Evolutionary conservation across 2,113 vertebrate species (phyloP).

Genomic region (Chrysemys picta): DNA sequence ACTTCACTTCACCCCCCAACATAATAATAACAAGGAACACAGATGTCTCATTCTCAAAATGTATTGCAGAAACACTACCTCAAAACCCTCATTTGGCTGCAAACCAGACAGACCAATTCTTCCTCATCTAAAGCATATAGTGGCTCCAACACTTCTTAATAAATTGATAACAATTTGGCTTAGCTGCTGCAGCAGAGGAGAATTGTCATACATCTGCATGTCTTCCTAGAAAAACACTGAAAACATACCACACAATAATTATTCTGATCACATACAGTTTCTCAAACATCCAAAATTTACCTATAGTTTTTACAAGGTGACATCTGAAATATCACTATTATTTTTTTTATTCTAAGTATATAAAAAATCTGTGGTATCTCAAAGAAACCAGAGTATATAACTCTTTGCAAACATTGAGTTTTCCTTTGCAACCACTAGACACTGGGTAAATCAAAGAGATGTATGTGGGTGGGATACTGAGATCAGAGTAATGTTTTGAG

Average conservation of each 20-base stretch:
- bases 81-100: neutral
- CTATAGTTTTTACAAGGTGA: neutral
- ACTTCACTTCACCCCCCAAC: neutral
- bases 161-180: neutral
- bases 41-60: neutral
- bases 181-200: neutral
- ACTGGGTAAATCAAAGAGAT: neutral
- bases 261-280: neutral
- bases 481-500: neutral
- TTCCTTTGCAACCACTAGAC: neutral
- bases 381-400: neutral
- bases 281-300: neutral
- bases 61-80: neutral
- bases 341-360: neutral
- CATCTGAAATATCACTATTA: neutral
- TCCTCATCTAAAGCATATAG: neutral
- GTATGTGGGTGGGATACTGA: neutral
- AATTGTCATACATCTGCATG: neutral
- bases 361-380: neutral
- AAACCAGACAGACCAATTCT: neutral
- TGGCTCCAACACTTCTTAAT: neutral
- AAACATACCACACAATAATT: neutral
- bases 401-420: neutral
- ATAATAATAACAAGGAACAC: neutral
- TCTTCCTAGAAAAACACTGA: neutral